These are phyloP conservation scores for Lordiphosa mommai DNA, from an alignment of 1,140 invertebrate genomes.

Conservation along the genomic window DNA sequence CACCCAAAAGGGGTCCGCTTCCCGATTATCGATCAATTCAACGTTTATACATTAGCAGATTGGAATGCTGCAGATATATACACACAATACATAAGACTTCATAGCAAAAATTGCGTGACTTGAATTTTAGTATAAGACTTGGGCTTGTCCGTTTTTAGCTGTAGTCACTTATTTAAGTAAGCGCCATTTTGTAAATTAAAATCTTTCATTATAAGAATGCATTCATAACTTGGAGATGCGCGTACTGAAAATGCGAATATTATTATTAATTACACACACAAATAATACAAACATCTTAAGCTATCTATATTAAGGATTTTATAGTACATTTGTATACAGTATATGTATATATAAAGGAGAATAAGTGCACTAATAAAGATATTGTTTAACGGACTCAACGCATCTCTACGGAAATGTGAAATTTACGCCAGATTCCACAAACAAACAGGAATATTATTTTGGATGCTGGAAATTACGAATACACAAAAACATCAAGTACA, in stretches of 20 bases:
- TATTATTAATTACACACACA: background rate
- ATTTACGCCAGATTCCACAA: too few species aligned
- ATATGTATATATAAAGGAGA: slow-evolving; percentile 1
- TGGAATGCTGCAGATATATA: background rate
- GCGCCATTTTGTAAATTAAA: slow-evolving; percentile 11
- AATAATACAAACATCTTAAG: slow-evolving; percentile 2
- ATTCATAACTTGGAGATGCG: background rate
- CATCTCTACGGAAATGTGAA: too few species aligned
- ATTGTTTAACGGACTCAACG: background rate
- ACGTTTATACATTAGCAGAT: background rate
- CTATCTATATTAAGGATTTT: slow-evolving; percentile 4
- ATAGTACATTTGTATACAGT: slow-evolving; percentile 3
- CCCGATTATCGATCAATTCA: background rate
- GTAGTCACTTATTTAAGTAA: slow-evolving; percentile 8
- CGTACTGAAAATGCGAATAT: background rate
- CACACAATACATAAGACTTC: slow-evolving; percentile 1
- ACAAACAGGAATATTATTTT: too few species aligned
- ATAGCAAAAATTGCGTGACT: slow-evolving; percentile 6
- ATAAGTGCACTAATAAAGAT: slow-evolving; percentile 10
- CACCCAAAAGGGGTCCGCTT: background rate
- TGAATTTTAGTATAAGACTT: slow-evolving; percentile 6
- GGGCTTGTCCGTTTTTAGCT: slow-evolving; percentile 1
- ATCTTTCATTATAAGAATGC: slow-evolving; percentile 6
- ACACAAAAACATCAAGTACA: too few species aligned
- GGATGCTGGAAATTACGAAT: too few species aligned